A percentile compares a stretch with the other conserved stretches of the same genome.
phyloP scores from a whole-genome alignment of 2,113 vertebrate genomes.

The Oryzias celebensis region DNA sequence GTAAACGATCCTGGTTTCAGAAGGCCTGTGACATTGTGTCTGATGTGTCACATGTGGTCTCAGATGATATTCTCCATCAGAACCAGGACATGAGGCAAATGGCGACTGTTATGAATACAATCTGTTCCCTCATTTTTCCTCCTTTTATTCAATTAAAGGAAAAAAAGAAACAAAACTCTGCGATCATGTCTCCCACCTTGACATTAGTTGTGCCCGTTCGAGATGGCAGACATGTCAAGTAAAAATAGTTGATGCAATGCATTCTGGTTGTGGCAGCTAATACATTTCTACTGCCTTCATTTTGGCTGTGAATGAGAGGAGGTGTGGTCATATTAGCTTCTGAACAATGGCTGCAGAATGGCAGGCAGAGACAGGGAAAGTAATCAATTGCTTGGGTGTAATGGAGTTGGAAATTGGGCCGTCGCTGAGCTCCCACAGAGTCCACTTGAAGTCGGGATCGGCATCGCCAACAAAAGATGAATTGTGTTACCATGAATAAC shows the following conservation, averaged over 20 bases:
- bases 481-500: slow-evolving; percentile 59
- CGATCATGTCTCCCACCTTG: slow-evolving; percentile 17
- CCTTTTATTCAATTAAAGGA: neutral
- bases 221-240: slow-evolving; percentile 34
- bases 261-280: slow-evolving; percentile 43
- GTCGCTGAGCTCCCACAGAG: slow-evolving; percentile 41
- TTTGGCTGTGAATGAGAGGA: slow-evolving; percentile 56
- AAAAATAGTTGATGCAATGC: slow-evolving; percentile 43
- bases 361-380: slow-evolving; percentile 35
- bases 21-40: no score
- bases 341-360: slow-evolving; percentile 43
- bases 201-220: slow-evolving; percentile 30
- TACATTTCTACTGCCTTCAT: slow-evolving; percentile 57
- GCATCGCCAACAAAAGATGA: slow-evolving; percentile 49
- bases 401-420: slow-evolving; percentile 59
- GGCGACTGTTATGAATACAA: no score
- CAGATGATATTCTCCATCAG: no score
- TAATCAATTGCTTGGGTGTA: slow-evolving; percentile 65
- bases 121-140: no score
- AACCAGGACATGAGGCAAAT: no score
- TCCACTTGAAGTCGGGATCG: slow-evolving; percentile 50
- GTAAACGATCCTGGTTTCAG: no score
- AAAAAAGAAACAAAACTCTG: neutral
- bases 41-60: no score
- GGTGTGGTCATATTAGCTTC: slow-evolving; percentile 56